A percentile compares a stretch with the other conserved stretches of the same genome.
These are phyloP conservation scores for Zoanthus gigantus DNA, from an alignment of 92 coral and sea anemone genomes.

Conservation along the genomic window DNA sequence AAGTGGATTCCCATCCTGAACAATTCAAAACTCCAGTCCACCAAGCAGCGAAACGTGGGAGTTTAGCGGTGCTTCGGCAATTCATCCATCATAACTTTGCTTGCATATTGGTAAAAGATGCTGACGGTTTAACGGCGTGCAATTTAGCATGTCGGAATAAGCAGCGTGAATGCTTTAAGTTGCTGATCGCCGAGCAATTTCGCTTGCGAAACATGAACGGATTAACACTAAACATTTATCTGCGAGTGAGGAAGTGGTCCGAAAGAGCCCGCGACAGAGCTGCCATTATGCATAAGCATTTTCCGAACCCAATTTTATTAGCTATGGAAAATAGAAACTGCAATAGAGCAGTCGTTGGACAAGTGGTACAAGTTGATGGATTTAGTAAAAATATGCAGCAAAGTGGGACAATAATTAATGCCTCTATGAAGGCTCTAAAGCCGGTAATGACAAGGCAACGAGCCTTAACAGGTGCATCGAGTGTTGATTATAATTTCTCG, in stretches of 20 bases:
- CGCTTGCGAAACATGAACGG: constrained; percentile 88
- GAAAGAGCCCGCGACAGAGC: constrained; percentile 93
- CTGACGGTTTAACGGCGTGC: constrained; percentile 90
- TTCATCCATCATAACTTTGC: constrained; percentile 91
- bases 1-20: constrained; percentile 76
- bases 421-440: constrained; percentile 55
- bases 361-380: constrained; percentile 91
- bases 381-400: constrained; percentile 82
- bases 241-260: constrained; percentile 96
- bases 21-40: constrained; percentile 89
- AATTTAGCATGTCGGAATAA: constrained; percentile 85
- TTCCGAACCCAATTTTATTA: constrained; percentile 78
- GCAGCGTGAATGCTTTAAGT: constrained; percentile 92
- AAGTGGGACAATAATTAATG: constrained; percentile 72
- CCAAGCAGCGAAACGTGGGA: constrained; percentile 93
- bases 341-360: constrained; percentile 87
- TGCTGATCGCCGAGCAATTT: constrained; percentile 93
- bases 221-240: constrained; percentile 78
- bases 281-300: constrained; percentile 83
- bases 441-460: constrained; percentile 48
- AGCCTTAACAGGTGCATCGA: constrained; percentile 71
- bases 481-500: constrained; percentile 7
- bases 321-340: constrained; percentile 81
- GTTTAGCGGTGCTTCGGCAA: constrained; percentile 76
- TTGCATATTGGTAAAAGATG: constrained; percentile 90